A percentile compares a stretch with the other conserved stretches of the same genome.
phyloP scores from a whole-genome alignment of 1,140 invertebrate species.

The fruit fly (Drosophila melanogaster) region DNA sequence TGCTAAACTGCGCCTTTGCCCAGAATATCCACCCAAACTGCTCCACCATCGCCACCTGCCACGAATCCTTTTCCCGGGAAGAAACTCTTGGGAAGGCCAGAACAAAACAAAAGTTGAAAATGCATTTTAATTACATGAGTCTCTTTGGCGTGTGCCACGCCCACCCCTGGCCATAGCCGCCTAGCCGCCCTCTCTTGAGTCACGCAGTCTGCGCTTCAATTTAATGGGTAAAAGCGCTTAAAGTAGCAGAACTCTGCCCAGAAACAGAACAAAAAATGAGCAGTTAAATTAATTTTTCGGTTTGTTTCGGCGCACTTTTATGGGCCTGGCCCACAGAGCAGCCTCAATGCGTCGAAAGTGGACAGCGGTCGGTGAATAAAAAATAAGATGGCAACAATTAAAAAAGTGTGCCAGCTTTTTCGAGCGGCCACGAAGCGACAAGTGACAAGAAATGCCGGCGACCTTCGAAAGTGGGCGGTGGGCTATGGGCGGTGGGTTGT shows the following conservation, averaged over 20 bases:
- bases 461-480: constrained; percentile 49
- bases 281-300: constrained; percentile 56
- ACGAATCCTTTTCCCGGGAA: constrained; percentile 1
- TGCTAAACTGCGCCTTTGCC: constrained; percentile 39
- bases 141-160: constrained; percentile 28
- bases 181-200: not conserved
- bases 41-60: not conserved
- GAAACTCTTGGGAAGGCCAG: constrained; percentile 34
- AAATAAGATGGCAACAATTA: constrained; percentile 16
- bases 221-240: constrained; percentile 57
- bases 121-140: constrained; percentile 76
- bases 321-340: constrained; percentile 9
- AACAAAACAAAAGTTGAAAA: constrained; percentile 68
- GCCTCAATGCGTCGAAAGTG: constrained; percentile 27
- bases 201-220: constrained; percentile 45
- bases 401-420: constrained; percentile 53
- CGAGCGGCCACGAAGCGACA: constrained; percentile 9
- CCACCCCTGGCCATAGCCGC: not conserved
- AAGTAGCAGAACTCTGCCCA: constrained; percentile 23
- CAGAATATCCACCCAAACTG: not conserved
- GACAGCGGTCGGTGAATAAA: constrained; percentile 40
- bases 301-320: constrained; percentile 3
- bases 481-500: not conserved
- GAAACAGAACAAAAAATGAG: constrained; percentile 31
- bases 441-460: constrained; percentile 34